These are phyloP conservation scores for Eilema caniola DNA, from an alignment of 2,888 invertebrate species.

Conservation along the genomic window DNA sequence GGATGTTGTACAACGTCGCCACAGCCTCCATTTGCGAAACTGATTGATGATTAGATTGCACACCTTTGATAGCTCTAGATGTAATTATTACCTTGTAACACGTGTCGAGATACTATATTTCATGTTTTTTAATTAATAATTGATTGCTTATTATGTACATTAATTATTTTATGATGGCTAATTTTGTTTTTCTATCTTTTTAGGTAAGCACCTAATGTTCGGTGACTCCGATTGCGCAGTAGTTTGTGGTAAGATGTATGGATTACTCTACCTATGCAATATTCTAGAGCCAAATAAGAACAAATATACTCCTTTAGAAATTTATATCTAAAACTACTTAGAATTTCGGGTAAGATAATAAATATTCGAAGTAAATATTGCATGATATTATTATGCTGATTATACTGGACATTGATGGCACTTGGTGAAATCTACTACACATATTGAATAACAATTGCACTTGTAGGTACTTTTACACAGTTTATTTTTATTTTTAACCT, in stretches of 20 bases:
- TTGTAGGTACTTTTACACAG: no score
- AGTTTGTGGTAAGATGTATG: neutral
- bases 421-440: no score
- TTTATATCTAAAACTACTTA: no score
- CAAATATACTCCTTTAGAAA: no score
- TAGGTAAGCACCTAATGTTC: constrained; percentile 55
- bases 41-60: constrained; percentile 50
- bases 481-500: no score
- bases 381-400: no score
- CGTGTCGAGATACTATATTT: constrained; percentile 31
- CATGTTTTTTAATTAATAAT: constrained; percentile 31
- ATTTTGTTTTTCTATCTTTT: constrained; percentile 44
- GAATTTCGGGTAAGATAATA: no score
- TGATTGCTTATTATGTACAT: constrained; percentile 20
- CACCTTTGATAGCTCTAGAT: constrained; percentile 38
- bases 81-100: constrained; percentile 43
- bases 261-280: neutral
- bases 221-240: neutral
- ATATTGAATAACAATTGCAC: no score
- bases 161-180: constrained; percentile 26
- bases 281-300: no score
- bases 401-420: no score
- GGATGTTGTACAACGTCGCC: constrained; percentile 58
- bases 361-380: no score
- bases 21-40: constrained; percentile 54